Percentiles rank a stretch among this genome's conserved stretches.
These are phyloP conservation scores for Cantharis nigra DNA, from an alignment of 2,888 invertebrate genomes.

Conservation along the genomic window DNA sequence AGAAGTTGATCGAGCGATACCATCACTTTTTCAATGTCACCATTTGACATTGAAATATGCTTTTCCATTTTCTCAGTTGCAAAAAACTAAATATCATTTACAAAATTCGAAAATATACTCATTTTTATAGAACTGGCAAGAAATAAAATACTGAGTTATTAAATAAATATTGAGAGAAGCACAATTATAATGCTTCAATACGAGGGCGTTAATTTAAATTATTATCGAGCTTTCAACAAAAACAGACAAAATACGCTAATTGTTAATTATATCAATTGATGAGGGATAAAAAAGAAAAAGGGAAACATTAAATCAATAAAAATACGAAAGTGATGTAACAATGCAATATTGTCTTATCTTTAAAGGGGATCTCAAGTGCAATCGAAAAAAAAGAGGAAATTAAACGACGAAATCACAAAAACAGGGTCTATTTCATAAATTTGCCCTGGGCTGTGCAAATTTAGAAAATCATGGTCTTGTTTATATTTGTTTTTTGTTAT, in stretches of 20 bases:
- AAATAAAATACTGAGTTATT: not conserved
- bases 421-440: no score
- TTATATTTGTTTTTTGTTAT: no score
- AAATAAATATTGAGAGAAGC: not conserved
- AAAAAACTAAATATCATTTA: not conserved
- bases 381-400: no score
- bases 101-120: not conserved
- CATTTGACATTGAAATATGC: not conserved
- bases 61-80: not conserved
- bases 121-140: not conserved
- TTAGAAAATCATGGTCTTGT: no score
- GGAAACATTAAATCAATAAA: not conserved
- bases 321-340: no score
- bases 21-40: conserved; percentile 17
- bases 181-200: not conserved
- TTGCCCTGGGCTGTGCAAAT: no score
- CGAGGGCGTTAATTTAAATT: not conserved
- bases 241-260: not conserved
- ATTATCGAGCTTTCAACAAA: not conserved
- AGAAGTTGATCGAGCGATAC: conserved; percentile 40
- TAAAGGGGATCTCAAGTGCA: no score
- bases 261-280: not conserved
- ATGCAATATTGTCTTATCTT: no score
- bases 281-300: not conserved
- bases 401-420: no score